Evolutionary conservation across 2,113 vertebrate species (phyloP), one percentile per base, ranked within the genome.

Genomic region (Pterocles gutturalis): DNA sequence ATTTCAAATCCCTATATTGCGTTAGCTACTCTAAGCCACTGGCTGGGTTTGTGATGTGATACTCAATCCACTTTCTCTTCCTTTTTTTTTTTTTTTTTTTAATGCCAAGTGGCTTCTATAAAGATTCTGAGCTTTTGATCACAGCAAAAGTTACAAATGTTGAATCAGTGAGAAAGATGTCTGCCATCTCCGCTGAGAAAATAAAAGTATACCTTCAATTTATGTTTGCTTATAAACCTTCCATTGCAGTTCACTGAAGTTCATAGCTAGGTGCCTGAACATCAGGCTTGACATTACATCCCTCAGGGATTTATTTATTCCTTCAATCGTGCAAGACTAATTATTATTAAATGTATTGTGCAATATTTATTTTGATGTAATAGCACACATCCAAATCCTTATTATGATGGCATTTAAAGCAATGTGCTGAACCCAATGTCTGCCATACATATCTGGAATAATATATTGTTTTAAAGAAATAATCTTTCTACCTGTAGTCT

Each of bases 91-190:
- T 22, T 9, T 0, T 26, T n/a, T 36, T 80, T 65, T 48, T 17
- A 58, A 16, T 72, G 43, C 9, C 20, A 10, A 33, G 20, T 86
- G 83, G 57, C 61, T 92, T 89, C 38, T 81, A 2, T 61, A 76
- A 75, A 76, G 31, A 12, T 87, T 89, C 46, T 60, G 85, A 72
- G 67, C n/a, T 87, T 91, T 90, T 77, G 62, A 41, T 79, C 67
- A 43, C 33, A 58, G 29, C 54, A 36, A 36, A 72, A 75, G 38
- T 90, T 86, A 83, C 7, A 60, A 58, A 89, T 16, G 48, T 77
- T 75, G 60, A 89, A 61, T 55, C 29, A 18, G 29, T 60, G 51
- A 78, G 64, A 58, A 88, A 66, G 71, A 18, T 16, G 43, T 7
- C 57, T 79, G 21, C 38, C 21, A 15, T 70, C 24, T 94, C 65